Evolutionary conservation across 2,888 invertebrate genomes (phyloP).

Genomic region (Adelphocoris suturalis): DNA sequence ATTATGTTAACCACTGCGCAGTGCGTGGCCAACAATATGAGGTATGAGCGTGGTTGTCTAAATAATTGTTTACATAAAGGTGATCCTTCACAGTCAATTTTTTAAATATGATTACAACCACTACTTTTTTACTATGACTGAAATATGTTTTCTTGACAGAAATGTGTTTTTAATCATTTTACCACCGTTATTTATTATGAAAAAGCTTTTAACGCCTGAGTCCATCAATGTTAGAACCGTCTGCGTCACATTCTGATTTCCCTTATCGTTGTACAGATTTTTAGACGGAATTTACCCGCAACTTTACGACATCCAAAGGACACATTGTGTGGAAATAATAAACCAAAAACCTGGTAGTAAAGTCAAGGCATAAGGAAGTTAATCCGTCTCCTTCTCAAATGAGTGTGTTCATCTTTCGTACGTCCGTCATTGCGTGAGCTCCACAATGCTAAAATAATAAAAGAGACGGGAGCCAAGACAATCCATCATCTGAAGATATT

Average conservation of each 20-base stretch:
- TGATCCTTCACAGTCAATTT: no score
- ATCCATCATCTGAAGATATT: conserved; percentile 22
- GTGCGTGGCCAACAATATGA: no score
- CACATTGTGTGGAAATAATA: conserved; percentile 21
- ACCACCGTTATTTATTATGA: no score
- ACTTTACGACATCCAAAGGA: not conserved
- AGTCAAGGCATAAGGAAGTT: not conserved
- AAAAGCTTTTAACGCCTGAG: no score
- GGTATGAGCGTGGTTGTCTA: no score
- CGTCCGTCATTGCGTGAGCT: not conserved
- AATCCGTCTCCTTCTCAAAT: conserved; percentile 9
- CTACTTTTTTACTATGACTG: no score
- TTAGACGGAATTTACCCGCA: not conserved
- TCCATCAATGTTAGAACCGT: no score
- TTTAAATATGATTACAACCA: no score
- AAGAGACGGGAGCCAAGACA: conserved; percentile 31
- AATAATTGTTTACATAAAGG: no score
- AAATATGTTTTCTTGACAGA: no score
- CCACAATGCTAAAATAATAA: conserved; percentile 1
- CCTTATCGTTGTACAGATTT: not conserved
- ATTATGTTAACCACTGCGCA: no score
- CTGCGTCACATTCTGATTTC: not conserved
- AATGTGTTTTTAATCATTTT: no score
- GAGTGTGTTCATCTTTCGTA: conserved; percentile 14
- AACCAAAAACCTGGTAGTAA: conserved; percentile 35